Conservation (phyloP, 2,113 vertebrate species). For the Orthonyx spaldingii region DNA sequence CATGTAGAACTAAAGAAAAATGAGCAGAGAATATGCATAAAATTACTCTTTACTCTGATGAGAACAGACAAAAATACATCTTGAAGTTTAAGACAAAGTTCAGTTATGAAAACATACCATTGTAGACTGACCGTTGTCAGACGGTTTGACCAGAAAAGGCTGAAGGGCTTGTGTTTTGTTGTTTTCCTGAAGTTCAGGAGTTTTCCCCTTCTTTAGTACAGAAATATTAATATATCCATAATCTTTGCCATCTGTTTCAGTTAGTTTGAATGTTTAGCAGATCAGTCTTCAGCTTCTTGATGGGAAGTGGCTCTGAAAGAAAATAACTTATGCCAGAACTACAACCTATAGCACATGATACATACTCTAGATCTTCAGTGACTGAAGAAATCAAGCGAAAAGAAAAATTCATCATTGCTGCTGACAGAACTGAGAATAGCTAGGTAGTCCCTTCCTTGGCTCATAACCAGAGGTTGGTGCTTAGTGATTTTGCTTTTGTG, state of each 20-base stretch:
- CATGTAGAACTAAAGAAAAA: not conserved
- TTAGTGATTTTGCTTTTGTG: not conserved
- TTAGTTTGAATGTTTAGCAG: not conserved
- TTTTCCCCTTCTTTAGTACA: not conserved
- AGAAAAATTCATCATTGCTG: not conserved
- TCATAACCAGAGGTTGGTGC: not conserved
- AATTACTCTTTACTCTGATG: not conserved
- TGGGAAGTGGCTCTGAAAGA: not conserved
- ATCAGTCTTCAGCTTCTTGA: not conserved
- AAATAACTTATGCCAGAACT: not conserved
- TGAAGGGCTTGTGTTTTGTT: not conserved
- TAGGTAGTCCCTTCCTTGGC: not conserved
- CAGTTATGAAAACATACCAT: not conserved
- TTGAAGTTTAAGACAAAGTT: not conserved
- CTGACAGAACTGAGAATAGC: not conserved
- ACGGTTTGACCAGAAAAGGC: not conserved
- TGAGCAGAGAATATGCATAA: not conserved
- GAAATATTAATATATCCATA: not conserved
- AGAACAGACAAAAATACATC: not conserved
- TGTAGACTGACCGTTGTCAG: not conserved
- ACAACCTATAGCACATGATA: not conserved
- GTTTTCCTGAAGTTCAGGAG: not conserved
- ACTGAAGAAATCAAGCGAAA: not conserved
- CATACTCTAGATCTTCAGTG: not conserved
- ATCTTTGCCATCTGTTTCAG: not conserved